Conservation (phyloP, 2,797 vertebrate species). For the Odontamblyopus rebecca region DNA sequence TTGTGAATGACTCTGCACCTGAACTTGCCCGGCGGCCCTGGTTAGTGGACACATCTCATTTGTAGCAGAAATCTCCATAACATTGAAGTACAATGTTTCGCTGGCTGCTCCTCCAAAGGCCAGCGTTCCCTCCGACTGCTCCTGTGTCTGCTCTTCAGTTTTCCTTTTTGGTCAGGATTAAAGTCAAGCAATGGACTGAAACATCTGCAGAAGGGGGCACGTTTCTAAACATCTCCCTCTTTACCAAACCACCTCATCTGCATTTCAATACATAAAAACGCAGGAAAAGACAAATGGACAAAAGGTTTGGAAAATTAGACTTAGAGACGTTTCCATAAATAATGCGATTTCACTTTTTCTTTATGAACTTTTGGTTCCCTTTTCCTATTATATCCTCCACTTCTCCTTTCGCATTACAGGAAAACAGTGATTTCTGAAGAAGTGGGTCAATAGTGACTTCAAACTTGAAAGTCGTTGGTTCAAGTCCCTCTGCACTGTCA, state of each 20-base stretch:
- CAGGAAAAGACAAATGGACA: neutral
- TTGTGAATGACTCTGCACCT: neutral
- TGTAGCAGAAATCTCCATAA: slow-evolving; percentile 56
- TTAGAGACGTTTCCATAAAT: neutral
- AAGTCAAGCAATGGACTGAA: slow-evolving; percentile 10
- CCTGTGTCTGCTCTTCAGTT: slow-evolving; percentile 24
- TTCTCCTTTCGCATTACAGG: neutral
- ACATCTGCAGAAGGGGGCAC: slow-evolving; percentile 17
- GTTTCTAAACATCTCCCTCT: slow-evolving; percentile 6
- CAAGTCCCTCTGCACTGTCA: too few relatives aligned
- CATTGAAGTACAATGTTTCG: slow-evolving; percentile 55
- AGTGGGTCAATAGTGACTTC: too few relatives aligned
- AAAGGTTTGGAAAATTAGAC: neutral
- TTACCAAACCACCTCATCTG: neutral
- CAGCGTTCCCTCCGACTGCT: slow-evolving; percentile 47
- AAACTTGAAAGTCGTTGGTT: too few relatives aligned
- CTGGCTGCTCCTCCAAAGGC: slow-evolving; percentile 35
- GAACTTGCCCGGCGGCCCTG: slow-evolving; percentile 37
- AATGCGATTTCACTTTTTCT: too few relatives aligned
- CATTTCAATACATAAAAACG: neutral
- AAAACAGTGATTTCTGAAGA: too few relatives aligned
- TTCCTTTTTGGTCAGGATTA: slow-evolving; percentile 14
- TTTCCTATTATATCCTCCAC: neutral
- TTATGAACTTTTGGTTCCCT: neutral
- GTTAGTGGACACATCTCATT: slow-evolving; percentile 24